Evolutionary conservation across 2,113 vertebrate species (phyloP), one percentile per base, ranked within the genome.

Genomic region (Paracyprichromis sp.): DNA sequence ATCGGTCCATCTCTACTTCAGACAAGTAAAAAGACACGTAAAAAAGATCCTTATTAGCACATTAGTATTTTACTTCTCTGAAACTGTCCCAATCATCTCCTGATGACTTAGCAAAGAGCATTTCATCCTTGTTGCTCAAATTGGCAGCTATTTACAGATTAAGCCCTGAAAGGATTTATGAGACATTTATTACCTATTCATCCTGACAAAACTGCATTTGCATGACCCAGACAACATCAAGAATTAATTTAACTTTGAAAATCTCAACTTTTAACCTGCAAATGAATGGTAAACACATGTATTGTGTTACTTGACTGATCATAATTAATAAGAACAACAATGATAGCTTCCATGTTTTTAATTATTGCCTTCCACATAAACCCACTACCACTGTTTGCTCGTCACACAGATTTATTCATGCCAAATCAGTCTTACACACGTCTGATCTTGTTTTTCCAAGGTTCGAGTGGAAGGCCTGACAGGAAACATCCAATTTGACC

Each of bases 401-500:
- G 1, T 26, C 12, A 59, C 26, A 47, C 82, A 16, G 14, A 2
- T 57, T 40, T 85, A 11, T 66, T 38, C 16, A 61, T 56, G 12
- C 7, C n/a, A 36, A 2, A 83, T 52, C 45, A 43, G 12, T 52
- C 10, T 47, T 5, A 21, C 40, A 47, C 16, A 17, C 4, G 17
- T 43, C 31, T 36, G 7, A 54, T 81, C 16, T 88, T 76, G 6
- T 88, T 71, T 85, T 50, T 86, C 10, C 83, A 69, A 99, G 99
- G 99, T 99, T 80, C 98, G 97, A 9, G 98, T 99, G 54, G 98
- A 99, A 95, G 99, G 99, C 50, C 96, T 99, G 45, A 98, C 98
- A 19, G 98, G 98, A 88, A 99, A 99, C 94, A 99, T 99, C 94
- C 99, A 99, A 92, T 99, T 99, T 95, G 98, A 99, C 95, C 98